Conservation (phyloP, 1,140 invertebrate genomes). For the Microplitis mediator region DNA sequence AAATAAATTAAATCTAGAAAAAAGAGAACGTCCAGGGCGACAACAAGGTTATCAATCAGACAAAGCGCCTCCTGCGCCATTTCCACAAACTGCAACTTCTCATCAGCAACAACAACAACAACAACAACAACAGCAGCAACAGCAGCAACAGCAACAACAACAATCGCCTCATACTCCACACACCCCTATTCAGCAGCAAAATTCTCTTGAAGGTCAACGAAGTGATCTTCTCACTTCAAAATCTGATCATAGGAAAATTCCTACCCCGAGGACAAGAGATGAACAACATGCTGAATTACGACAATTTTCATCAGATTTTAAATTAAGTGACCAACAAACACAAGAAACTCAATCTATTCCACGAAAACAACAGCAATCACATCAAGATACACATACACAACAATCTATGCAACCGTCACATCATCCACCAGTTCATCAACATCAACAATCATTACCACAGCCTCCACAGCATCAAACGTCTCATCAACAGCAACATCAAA, state of each 20-base stretch:
- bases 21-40: conserved; percentile 55
- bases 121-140: conserved; percentile 36
- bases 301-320: conserved; percentile 68
- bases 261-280: conserved; percentile 56
- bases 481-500: conserved; percentile 40
- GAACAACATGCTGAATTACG: conserved; percentile 65
- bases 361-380: conserved; percentile 49
- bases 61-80: conserved; percentile 57
- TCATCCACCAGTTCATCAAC: conserved; percentile 50
- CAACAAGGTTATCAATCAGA: conserved; percentile 54
- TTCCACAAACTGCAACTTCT: conserved; percentile 50
- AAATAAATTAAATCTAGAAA: conserved; percentile 55
- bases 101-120: conserved; percentile 30
- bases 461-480: conserved; percentile 34
- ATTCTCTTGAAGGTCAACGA: conserved; percentile 50
- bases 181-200: conserved; percentile 45
- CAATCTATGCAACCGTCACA: conserved; percentile 41
- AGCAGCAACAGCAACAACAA: conserved; percentile 36
- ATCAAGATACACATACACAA: conserved; percentile 46
- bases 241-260: conserved; percentile 53
- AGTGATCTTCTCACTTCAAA: conserved; percentile 50
- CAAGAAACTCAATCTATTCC: conserved; percentile 47
- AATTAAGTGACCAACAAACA: conserved; percentile 57
- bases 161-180: conserved; percentile 39
- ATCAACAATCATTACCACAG: conserved; percentile 39